These are phyloP conservation scores for Brachionichthys hirsutus DNA, from an alignment of 2,113 vertebrate species.

Conservation along the genomic window DNA sequence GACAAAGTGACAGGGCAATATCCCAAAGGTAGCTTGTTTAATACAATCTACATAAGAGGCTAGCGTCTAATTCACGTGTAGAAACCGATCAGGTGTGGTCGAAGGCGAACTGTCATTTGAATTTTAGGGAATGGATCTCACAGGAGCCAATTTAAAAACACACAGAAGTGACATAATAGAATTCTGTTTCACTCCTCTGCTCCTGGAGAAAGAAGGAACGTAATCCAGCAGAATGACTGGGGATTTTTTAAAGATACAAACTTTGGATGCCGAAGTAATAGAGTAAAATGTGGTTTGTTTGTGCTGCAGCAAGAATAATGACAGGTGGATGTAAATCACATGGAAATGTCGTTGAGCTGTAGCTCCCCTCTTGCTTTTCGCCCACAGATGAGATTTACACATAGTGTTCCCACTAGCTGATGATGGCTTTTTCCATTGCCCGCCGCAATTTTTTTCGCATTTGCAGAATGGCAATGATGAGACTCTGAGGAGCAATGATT, in stretches of 20 bases:
- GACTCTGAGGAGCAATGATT: no score
- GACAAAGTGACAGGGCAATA: constrained; percentile 42
- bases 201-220: constrained; percentile 23
- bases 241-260: constrained; percentile 41
- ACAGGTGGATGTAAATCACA: constrained; percentile 48
- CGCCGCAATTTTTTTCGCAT: constrained; percentile 35
- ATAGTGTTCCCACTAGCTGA: constrained; percentile 2
- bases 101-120: constrained; percentile 27
- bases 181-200: constrained; percentile 35
- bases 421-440: constrained; percentile 15
- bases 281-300: constrained; percentile 45
- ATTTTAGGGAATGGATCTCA: constrained; percentile 51
- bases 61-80: constrained; percentile 36
- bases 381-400: constrained; percentile 28
- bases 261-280: constrained; percentile 28
- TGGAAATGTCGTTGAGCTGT: background rate
- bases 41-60: constrained; percentile 49
- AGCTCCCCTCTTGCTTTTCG: constrained; percentile 3
- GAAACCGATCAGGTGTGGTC: constrained; percentile 39
- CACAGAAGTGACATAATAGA: constrained; percentile 45
- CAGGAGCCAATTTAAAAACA: constrained; percentile 60
- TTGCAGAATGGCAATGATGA: constrained; percentile 16
- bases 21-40: constrained; percentile 36
- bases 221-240: constrained; percentile 52
- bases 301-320: constrained; percentile 50